Evolutionary conservation across 2,797 vertebrate species (phyloP).

Genomic region (Sebastes cheni): DNA sequence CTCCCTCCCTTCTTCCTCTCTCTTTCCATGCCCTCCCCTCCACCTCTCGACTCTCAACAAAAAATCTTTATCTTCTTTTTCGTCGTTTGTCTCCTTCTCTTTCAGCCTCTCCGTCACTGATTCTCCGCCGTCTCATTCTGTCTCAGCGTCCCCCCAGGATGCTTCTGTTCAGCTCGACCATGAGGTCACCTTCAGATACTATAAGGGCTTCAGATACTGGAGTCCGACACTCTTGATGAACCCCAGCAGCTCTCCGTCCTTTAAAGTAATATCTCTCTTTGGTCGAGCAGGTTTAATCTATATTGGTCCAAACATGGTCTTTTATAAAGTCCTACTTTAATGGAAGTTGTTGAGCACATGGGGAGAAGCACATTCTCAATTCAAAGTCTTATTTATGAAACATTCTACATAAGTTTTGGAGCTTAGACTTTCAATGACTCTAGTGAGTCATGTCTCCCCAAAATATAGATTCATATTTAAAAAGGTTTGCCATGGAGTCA

Average conservation of each 20-base stretch:
- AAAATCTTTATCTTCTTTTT: conserved; percentile 39
- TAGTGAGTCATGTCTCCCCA: conserved; percentile 16
- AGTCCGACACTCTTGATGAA: background rate
- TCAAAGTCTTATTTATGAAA: conserved; percentile 17
- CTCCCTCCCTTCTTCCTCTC: background rate
- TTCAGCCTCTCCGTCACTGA: background rate
- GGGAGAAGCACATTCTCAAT: background rate
- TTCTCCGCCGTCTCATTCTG: background rate
- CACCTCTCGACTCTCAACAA: conserved; percentile 32
- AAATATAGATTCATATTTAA: background rate
- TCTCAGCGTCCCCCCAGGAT: background rate
- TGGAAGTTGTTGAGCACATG: background rate
- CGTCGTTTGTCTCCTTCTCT: conserved; percentile 8
- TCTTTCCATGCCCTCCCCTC: conserved; percentile 14
- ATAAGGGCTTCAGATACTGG: background rate
- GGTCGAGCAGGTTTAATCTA: background rate
- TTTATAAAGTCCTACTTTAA: background rate
- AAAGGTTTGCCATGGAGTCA: background rate
- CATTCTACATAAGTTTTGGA: conserved; percentile 3
- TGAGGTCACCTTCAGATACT: conserved; percentile 1
- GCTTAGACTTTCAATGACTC: conserved; percentile 31
- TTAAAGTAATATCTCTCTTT: background rate
- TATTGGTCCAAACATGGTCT: background rate
- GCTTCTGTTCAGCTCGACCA: background rate
- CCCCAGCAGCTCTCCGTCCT: background rate